Conservation (phyloP, 2,797 vertebrate genomes). For the Nannoperca obscura region DNA sequence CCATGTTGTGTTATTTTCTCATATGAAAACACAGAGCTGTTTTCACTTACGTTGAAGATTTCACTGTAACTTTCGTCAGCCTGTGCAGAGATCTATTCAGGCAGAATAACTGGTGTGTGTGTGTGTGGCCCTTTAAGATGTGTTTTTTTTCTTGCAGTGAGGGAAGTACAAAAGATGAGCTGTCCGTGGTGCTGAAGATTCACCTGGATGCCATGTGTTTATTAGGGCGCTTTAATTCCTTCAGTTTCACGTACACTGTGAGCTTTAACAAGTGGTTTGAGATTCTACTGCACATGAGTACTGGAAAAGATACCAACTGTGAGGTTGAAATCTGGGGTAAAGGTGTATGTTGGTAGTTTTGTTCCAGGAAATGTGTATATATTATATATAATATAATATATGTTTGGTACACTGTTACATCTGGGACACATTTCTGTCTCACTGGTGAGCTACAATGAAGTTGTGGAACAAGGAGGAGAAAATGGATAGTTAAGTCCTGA, state of each 20-base stretch:
- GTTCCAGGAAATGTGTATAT: too few species aligned
- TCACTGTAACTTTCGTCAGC: not conserved
- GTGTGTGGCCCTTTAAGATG: too few species aligned
- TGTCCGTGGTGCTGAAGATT: slow-evolving; percentile 46
- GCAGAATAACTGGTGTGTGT: not conserved
- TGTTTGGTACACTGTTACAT: too few species aligned
- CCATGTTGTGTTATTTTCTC: too few species aligned
- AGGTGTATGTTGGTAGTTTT: not conserved
- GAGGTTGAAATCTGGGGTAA: not conserved
- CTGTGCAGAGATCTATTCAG: not conserved
- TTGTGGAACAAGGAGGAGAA: not conserved
- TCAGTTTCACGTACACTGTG: not conserved
- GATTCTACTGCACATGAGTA: not conserved
- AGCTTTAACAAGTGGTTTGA: not conserved
- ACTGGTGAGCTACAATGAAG: not conserved
- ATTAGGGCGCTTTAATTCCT: not conserved
- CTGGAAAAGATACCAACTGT: not conserved
- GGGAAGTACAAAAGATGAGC: slow-evolving; percentile 9
- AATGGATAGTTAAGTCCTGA: not conserved
- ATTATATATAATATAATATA: too few species aligned
- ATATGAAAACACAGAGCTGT: not conserved
- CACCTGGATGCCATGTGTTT: not conserved
- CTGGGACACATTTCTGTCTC: not conserved
- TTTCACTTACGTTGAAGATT: not conserved
- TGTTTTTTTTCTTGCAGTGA: not conserved